phyloP scores from a whole-genome alignment of 2,888 invertebrate species.

The Hirtodrosophila duncani region DNA sequence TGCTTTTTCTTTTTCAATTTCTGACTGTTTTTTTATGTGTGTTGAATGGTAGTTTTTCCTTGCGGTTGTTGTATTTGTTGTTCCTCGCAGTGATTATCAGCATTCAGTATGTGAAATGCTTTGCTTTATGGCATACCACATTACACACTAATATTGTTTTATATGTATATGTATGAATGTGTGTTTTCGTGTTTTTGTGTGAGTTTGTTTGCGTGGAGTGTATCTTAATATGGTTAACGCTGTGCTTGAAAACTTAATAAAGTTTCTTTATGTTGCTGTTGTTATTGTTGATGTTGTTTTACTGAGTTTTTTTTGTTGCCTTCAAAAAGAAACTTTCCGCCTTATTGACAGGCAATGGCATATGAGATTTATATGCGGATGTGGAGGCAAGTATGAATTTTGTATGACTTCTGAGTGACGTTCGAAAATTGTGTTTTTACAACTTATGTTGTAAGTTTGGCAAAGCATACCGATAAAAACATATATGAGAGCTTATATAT shows the following conservation, averaged over 20 bases:
- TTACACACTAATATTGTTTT: slow-evolving; percentile 28
- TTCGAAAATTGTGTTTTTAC: slow-evolving; percentile 34
- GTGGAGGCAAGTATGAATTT: slow-evolving; percentile 41
- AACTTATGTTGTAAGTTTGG: slow-evolving; percentile 3
- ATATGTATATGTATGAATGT: slow-evolving; percentile 7
- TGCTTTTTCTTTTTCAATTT: slow-evolving; percentile 29
- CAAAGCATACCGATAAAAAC: background rate
- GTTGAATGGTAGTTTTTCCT: slow-evolving; percentile 28
- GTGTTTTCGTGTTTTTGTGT: slow-evolving; percentile 8
- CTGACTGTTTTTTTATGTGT: slow-evolving; percentile 5
- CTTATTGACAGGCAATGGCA: slow-evolving; percentile 51
- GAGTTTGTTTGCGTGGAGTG: slow-evolving; percentile 24
- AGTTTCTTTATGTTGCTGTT: slow-evolving; percentile 35
- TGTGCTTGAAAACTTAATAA: slow-evolving; percentile 60
- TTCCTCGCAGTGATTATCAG: slow-evolving; percentile 42
- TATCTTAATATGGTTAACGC: slow-evolving; percentile 54
- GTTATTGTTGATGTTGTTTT: slow-evolving; percentile 26
- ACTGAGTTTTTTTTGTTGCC: no score
- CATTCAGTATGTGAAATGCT: slow-evolving; percentile 13
- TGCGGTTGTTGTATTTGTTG: slow-evolving; percentile 8
- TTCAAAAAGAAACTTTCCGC: slow-evolving; percentile 33
- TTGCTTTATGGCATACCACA: slow-evolving; percentile 16
- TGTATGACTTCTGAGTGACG: slow-evolving; percentile 45
- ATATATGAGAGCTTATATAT: background rate
- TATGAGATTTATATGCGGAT: slow-evolving; percentile 43